Evolutionary conservation across 2,888 invertebrate species (phyloP).

Genomic region (Drosophila yooni): DNA sequence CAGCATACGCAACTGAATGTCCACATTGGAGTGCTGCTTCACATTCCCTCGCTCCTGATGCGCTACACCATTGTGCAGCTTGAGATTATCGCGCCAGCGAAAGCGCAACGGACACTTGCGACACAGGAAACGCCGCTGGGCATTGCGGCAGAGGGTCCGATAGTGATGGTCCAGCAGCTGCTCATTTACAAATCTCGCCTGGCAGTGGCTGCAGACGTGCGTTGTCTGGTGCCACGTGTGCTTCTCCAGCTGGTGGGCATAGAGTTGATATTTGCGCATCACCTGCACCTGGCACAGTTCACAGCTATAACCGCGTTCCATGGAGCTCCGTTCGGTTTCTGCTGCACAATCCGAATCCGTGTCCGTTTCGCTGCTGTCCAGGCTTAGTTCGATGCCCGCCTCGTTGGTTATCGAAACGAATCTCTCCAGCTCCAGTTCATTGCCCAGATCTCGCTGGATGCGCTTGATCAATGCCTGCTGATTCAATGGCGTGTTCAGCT

Average conservation of each 20-base stretch:
- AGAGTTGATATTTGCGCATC: conserved; percentile 79
- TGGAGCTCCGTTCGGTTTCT: conserved; percentile 1
- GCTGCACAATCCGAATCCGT: conserved; percentile 55
- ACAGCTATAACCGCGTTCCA: conserved; percentile 66
- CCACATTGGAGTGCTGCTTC: neutral
- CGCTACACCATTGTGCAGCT: conserved; percentile 64
- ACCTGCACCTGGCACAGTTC: conserved; percentile 73
- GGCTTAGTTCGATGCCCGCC: conserved; percentile 81
- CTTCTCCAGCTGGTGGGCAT: conserved; percentile 76
- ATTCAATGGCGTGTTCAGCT: conserved; percentile 43
- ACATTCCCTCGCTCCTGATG: conserved; percentile 32
- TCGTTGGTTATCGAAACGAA: conserved; percentile 83
- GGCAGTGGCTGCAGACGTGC: conserved; percentile 86
- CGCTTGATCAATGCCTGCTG: conserved; percentile 56
- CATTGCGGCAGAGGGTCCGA: conserved; percentile 83
- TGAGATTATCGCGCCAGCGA: conserved; percentile 83
- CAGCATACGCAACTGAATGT: conserved; percentile 1
- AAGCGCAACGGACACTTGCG: conserved; percentile 82
- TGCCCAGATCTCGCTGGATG: conserved; percentile 68
- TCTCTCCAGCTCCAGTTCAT: conserved; percentile 60
- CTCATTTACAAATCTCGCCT: conserved; percentile 86
- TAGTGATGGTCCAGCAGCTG: conserved; percentile 86
- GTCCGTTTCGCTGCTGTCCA: conserved; percentile 79
- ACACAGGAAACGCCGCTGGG: conserved; percentile 77
- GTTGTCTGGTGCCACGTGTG: conserved; percentile 85